phyloP scores from a whole-genome alignment of 2,113 vertebrate genomes.

The Zosterops hypoxanthus region DNA sequence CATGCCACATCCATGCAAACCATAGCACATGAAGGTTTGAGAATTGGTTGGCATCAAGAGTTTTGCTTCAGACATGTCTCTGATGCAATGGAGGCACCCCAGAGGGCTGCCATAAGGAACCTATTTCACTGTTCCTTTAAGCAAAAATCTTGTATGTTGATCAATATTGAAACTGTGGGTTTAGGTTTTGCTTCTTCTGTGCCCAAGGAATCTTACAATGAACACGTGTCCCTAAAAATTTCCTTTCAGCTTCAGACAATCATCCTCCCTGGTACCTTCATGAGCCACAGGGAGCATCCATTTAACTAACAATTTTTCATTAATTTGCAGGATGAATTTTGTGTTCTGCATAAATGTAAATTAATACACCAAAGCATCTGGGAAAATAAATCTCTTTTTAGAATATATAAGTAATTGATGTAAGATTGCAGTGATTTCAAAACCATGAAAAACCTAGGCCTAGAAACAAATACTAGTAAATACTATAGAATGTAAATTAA shows the following conservation, averaged over 20 bases:
- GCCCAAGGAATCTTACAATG: not conserved
- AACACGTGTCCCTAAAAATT: not conserved
- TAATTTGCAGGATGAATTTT: not conserved
- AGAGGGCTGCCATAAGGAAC: not conserved
- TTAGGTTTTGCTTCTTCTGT: not conserved
- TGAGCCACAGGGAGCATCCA: not conserved
- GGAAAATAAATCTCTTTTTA: not conserved
- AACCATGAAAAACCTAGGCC: not conserved
- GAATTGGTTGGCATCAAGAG: accelerated
- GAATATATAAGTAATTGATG: not conserved
- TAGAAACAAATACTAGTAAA: not conserved
- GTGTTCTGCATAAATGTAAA: not conserved
- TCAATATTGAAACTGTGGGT: not conserved
- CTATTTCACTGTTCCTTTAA: not conserved
- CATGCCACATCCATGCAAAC: not conserved
- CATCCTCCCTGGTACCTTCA: not conserved
- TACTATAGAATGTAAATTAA: not conserved
- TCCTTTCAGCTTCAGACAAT: not conserved
- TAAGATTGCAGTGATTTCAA: not conserved
- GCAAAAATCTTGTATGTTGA: not conserved
- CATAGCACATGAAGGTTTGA: not conserved
- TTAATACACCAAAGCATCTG: not conserved
- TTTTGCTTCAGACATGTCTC: not conserved
- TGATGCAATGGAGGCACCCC: not conserved
- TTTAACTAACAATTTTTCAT: not conserved